A percentile compares a stretch with the other conserved stretches of the same genome.
Evolutionary conservation across 1,140 invertebrate genomes (phyloP).

Genomic region (Drosophila lini): DNA sequence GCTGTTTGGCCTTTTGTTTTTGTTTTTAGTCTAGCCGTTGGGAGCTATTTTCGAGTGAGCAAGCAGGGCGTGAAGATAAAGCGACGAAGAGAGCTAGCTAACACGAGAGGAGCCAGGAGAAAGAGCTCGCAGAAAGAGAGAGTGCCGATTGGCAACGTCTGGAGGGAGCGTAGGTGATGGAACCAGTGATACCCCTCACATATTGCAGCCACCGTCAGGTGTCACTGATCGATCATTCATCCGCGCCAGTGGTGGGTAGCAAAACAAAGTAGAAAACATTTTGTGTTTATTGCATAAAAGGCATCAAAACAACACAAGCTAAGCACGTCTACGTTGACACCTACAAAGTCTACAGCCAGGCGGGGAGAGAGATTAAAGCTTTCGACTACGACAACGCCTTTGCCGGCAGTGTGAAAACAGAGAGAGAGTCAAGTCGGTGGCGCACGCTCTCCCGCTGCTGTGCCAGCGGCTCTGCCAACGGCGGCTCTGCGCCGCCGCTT

Average conservation of each 20-base stretch:
- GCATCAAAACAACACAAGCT: slow-evolving; percentile 52
- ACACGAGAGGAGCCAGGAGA: slow-evolving; percentile 2
- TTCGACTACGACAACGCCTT: slow-evolving; percentile 15
- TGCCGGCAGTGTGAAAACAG: slow-evolving; percentile 17
- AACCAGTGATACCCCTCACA: slow-evolving; percentile 10
- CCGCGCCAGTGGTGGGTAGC: slow-evolving; percentile 6
- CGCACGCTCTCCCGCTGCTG: slow-evolving; percentile 22
- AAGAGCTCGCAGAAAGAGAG: not conserved
- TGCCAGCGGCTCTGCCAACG: slow-evolving; percentile 18
- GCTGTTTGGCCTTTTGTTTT: slow-evolving; percentile 22
- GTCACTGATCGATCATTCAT: slow-evolving; percentile 9
- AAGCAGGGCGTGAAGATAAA: slow-evolving; percentile 45
- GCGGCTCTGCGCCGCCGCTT: slow-evolving; percentile 46
- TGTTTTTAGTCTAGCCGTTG: slow-evolving; percentile 5
- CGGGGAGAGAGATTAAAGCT: slow-evolving; percentile 26
- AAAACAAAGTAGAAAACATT: slow-evolving; percentile 34
- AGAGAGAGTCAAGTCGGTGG: slow-evolving; percentile 30
- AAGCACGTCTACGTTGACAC: slow-evolving; percentile 49
- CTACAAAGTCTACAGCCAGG: slow-evolving; percentile 13
- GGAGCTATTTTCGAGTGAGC: slow-evolving; percentile 42
- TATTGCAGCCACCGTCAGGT: not conserved
- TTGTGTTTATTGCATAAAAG: slow-evolving; percentile 73
- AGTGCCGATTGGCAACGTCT: not conserved
- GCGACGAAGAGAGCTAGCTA: not conserved
- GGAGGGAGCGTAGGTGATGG: slow-evolving; percentile 1